phyloP scores from a whole-genome alignment of 2,888 invertebrate genomes.

The Apoda limacodes region DNA sequence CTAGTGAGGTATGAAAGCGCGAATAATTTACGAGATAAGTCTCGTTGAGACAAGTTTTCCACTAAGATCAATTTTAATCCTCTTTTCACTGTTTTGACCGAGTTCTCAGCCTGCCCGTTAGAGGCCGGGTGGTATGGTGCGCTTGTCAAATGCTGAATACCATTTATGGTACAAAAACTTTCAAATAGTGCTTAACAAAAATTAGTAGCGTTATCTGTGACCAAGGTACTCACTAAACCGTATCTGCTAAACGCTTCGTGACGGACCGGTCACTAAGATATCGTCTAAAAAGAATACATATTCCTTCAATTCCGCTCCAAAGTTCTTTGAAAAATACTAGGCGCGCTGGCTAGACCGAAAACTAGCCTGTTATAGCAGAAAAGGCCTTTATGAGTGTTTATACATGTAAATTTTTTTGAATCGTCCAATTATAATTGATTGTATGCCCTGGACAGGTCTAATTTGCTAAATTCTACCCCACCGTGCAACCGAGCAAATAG shows the following conservation, averaged over 20 bases:
- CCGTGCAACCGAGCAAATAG: slow-evolving; percentile 19
- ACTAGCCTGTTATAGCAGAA: too few relatives aligned
- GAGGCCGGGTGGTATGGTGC: slow-evolving; percentile 15
- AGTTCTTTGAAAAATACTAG: too few relatives aligned
- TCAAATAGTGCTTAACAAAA: slow-evolving; percentile 10
- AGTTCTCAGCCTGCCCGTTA: slow-evolving; percentile 17
- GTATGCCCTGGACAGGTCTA: slow-evolving; percentile 18
- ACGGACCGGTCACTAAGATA: too few relatives aligned
- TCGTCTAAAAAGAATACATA: too few relatives aligned
- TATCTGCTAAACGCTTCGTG: slow-evolving; percentile 13
- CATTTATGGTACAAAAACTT: slow-evolving; percentile 10
- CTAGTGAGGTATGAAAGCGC: too few relatives aligned
- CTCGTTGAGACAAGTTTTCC: neutral
- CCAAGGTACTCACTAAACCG: slow-evolving; percentile 10
- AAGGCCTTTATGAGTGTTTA: too few relatives aligned
- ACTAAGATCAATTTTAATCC: slow-evolving; percentile 13
- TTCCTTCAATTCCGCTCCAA: too few relatives aligned
- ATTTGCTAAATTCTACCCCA: slow-evolving; percentile 17
- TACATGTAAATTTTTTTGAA: too few relatives aligned
- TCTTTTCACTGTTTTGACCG: slow-evolving; percentile 16
- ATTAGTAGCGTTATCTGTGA: slow-evolving; percentile 16
- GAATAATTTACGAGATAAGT: slow-evolving; percentile 10
- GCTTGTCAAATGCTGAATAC: slow-evolving; percentile 12
- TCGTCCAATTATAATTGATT: slow-evolving; percentile 13
- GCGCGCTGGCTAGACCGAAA: too few relatives aligned